Conservation (phyloP, 2,797 vertebrate genomes). For the Merluccius polli region DNA sequence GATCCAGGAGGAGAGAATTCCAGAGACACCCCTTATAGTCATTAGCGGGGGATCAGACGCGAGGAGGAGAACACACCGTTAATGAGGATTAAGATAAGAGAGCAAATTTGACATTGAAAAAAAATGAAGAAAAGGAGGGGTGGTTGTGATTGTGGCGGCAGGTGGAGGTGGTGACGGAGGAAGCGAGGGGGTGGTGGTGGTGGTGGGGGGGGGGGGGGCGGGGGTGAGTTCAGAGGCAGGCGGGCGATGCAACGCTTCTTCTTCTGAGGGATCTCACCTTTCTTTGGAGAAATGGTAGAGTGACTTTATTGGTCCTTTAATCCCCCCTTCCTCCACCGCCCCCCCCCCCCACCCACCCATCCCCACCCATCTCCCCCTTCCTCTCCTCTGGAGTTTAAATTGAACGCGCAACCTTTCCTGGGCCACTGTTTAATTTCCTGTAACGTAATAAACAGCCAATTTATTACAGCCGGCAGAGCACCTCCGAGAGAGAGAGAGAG, state of each 20-base stretch:
- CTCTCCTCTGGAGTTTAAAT: constrained; percentile 59
- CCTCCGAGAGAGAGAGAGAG: constrained; percentile 37
- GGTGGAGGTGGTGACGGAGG: not conserved
- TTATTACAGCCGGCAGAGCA: constrained; percentile 63
- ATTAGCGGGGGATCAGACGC: constrained; percentile 50
- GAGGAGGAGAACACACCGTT: constrained; percentile 37
- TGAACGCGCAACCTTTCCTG: constrained; percentile 56
- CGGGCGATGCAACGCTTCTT: constrained; percentile 9
- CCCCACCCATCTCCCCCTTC: constrained; percentile 12
- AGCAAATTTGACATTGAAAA: constrained; percentile 46
- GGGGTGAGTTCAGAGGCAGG: not conserved
- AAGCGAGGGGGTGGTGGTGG: constrained; percentile 27
- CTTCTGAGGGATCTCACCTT: constrained; percentile 35
- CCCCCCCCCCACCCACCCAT: not conserved
- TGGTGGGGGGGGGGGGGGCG: constrained; percentile 8
- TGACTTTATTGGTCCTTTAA: constrained; percentile 61
- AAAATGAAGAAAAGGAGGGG: constrained; percentile 11
- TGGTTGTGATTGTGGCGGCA: constrained; percentile 20
- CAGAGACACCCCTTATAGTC: constrained; percentile 42
- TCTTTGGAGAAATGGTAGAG: constrained; percentile 40
- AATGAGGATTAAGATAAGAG: constrained; percentile 59
- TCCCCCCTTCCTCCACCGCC: constrained; percentile 4
- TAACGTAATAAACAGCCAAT: constrained; percentile 71
- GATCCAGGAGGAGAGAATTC: constrained; percentile 28
- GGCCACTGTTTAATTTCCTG: constrained; percentile 70